Base-by-base conservation (phyloP, 2,113 vertebrate species). In the Podilymbus podiceps region DNA sequence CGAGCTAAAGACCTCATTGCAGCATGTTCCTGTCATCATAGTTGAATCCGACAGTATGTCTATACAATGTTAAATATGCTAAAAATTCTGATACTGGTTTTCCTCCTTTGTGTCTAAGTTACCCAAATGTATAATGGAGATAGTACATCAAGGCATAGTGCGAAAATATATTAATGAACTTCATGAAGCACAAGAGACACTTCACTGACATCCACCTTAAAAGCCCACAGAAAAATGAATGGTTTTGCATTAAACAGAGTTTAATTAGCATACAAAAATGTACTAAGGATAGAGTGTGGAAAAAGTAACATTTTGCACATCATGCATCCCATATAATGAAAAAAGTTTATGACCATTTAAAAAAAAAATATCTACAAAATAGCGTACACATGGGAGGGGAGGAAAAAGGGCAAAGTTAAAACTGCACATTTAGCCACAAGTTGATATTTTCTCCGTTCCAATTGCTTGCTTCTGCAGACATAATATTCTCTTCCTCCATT, bases 21-120 rank as follows among this genome's bases (percentile, higher is more conserved):
- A 90, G 92, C 73, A 82, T 63, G 21, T 55, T 94, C n/a, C 59
- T 80, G 42, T 69, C 86, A 76, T 76, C 23, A 50, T 5, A 78
- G 66, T 1, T 62, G 46, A 87, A 66, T 58, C 33, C 85, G 53
- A 76, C 53, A 68, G 69, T 22, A 56, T 38, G 31, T n/a, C 58
- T 89, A 42, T 42, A 42, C 4, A 0, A 76, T 13, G 49, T 44
- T 75, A 89, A 89, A 88, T 78, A 81, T 8, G 22, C 46, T 82
- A 71, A 53, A 81, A 93, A 72, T 56, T 74, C 53, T 46, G 12
- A 81, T 68, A 52, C 22, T 42, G 12, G 8, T 49, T 79, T 76
- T 79, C 22, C 38, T 68, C 11, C 21, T 87, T 58, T 58, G n/a
- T 78, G 13, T 58, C 18, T 50, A 44, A 60, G 50, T 55, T 85